Percentiles rank a stretch among this genome's conserved stretches.
Conservation (phyloP, 1,140 invertebrate species). For the Dendroctonus valens region DNA sequence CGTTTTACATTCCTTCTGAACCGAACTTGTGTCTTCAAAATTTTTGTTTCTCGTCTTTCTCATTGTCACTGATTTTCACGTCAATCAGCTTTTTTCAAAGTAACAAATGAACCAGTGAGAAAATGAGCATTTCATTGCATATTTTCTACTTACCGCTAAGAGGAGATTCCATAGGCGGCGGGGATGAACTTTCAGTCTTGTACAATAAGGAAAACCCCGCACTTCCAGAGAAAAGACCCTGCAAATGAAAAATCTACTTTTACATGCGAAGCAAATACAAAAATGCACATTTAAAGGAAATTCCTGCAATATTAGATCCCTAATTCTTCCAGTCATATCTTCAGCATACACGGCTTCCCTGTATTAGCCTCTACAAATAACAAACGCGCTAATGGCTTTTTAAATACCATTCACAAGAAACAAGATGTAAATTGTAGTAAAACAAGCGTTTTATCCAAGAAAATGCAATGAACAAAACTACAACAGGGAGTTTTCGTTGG, state of each 20-base stretch:
- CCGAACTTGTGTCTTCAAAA: too few relatives aligned
- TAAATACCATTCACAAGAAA: constrained; percentile 14
- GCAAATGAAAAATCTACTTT: constrained; percentile 29
- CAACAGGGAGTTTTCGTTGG: neutral
- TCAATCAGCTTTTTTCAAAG: too few relatives aligned
- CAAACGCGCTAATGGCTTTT: constrained; percentile 15
- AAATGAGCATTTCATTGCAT: too few relatives aligned
- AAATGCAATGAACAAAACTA: constrained; percentile 9
- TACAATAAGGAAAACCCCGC: constrained; percentile 41
- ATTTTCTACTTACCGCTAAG: constrained; percentile 45
- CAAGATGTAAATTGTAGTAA: constrained; percentile 22
- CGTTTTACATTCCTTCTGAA: too few relatives aligned
- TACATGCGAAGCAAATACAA: neutral
- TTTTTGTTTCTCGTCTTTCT: too few relatives aligned
- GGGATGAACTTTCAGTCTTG: constrained; percentile 46
- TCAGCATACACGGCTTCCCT: constrained; percentile 2
- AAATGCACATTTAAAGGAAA: constrained; percentile 4
- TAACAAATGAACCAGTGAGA: too few relatives aligned
- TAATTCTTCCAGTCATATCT: too few relatives aligned
- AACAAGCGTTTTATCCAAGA: constrained; percentile 22
- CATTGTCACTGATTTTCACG: too few relatives aligned
- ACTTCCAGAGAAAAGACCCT: constrained; percentile 47
- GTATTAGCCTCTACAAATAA: neutral
- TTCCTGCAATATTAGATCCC: neutral
- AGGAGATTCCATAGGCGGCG: constrained; percentile 46